phyloP scores from a whole-genome alignment of 2,888 invertebrate species.

The Ischnus inquisitorius region DNA sequence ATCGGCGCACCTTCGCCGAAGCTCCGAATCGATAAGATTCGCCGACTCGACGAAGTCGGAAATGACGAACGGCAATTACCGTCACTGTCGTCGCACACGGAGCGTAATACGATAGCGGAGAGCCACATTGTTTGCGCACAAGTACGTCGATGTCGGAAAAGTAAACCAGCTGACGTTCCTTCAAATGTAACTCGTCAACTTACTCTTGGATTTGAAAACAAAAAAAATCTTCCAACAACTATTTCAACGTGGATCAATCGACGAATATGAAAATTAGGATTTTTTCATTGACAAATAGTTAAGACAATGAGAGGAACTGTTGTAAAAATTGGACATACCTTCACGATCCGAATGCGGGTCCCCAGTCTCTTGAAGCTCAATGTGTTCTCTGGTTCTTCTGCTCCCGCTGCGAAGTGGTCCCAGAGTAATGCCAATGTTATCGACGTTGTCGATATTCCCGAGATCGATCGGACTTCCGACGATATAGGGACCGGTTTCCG shows the following conservation, averaged over 20 bases:
- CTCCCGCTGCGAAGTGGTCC: slow-evolving; percentile 72
- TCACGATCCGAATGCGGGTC: slow-evolving; percentile 65
- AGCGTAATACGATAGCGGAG: slow-evolving; percentile 8
- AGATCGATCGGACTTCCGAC: slow-evolving; percentile 84
- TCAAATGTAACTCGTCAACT: background rate
- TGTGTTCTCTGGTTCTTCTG: slow-evolving; percentile 80
- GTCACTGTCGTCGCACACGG: background rate
- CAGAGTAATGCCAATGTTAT: slow-evolving; percentile 80
- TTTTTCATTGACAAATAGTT: background rate
- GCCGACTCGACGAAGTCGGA: slow-evolving; percentile 43
- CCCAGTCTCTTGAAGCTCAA: slow-evolving; percentile 81
- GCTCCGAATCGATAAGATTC: slow-evolving; percentile 46
- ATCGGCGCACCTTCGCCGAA: slow-evolving; percentile 7
- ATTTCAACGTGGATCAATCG: no score
- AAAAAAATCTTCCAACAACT: no score
- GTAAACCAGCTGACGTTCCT: slow-evolving; percentile 2
- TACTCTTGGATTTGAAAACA: no score
- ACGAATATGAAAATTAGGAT: background rate
- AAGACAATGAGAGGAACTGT: background rate
- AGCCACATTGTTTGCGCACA: background rate
- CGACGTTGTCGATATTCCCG: slow-evolving; percentile 83
- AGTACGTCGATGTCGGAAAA: background rate
- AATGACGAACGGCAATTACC: slow-evolving; percentile 46
- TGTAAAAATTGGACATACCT: slow-evolving; percentile 70
- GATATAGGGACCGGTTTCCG: slow-evolving; percentile 80